These are phyloP conservation scores for Oreochromis mossambicus DNA, from an alignment of 2,797 vertebrate genomes.

Conservation along the genomic window DNA sequence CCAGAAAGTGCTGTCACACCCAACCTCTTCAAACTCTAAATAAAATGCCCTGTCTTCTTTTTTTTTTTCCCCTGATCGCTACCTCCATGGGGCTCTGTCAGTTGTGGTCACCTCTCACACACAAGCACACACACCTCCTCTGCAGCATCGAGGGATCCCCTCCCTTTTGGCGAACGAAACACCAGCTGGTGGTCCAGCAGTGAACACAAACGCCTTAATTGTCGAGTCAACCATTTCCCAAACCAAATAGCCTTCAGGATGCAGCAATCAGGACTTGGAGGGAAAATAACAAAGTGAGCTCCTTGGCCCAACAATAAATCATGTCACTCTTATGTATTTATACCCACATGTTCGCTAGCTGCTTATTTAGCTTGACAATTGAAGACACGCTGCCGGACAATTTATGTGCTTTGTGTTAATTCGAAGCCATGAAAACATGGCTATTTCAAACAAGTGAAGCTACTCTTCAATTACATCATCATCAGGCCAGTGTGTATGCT, in stretches of 20 bases:
- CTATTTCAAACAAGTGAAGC: conserved; percentile 46
- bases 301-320: conserved; percentile 66
- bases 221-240: conserved; percentile 74
- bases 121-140: not conserved
- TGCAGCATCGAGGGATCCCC: conserved; percentile 28
- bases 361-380: conserved; percentile 69
- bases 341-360: conserved; percentile 50
- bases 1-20: conserved; percentile 73
- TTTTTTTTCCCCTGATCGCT: conserved; percentile 52
- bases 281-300: conserved; percentile 72
- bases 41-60: conserved; percentile 62
- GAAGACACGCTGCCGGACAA: conserved; percentile 53
- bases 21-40: conserved; percentile 68
- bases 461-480: conserved; percentile 57
- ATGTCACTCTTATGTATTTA: conserved; percentile 71
- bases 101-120: conserved; percentile 53
- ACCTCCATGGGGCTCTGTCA: conserved; percentile 61
- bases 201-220: conserved; percentile 76
- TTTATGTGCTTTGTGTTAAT: conserved; percentile 57
- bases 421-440: conserved; percentile 50
- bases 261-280: conserved; percentile 74
- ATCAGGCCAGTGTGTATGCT: conserved; percentile 7
- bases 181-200: conserved; percentile 74
- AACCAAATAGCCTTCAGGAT: conserved; percentile 77
- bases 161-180: conserved; percentile 59